Percentiles rank a stretch among this genome's conserved stretches.
Evolutionary conservation across 2,113 vertebrate species (phyloP).

Genomic region (Burhinus oedicnemus): DNA sequence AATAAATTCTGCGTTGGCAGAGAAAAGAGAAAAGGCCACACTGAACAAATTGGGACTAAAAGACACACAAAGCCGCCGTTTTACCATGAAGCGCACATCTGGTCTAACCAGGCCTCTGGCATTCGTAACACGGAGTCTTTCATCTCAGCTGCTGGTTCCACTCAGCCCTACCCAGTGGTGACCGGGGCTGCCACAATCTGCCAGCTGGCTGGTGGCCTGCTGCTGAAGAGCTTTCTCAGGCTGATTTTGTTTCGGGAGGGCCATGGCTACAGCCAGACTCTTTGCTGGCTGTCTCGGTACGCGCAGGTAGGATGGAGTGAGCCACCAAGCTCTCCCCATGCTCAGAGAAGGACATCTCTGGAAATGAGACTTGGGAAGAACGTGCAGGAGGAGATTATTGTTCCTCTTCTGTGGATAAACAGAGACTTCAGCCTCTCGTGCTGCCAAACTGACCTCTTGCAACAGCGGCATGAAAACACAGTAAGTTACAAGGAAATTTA

Average conservation of each 20-base stretch:
- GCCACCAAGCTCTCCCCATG: neutral
- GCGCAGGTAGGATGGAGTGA: neutral
- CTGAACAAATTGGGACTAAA: neutral
- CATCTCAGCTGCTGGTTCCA: neutral
- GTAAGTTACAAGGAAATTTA: neutral
- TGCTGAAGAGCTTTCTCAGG: neutral
- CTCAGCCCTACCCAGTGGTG: neutral
- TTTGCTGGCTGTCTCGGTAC: neutral
- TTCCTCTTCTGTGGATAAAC: neutral
- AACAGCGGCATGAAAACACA: neutral
- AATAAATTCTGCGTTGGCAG: neutral
- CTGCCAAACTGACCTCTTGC: neutral
- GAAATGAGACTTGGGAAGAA: neutral
- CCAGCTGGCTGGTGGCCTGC: neutral
- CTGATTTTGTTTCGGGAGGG: neutral
- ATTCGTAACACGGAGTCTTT: neutral
- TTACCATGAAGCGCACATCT: neutral
- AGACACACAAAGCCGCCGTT: neutral
- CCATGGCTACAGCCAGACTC: neutral
- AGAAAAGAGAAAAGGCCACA: neutral
- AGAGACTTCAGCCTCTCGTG: neutral
- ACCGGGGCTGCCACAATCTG: neutral
- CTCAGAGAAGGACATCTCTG: neutral
- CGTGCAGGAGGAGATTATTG: neutral
- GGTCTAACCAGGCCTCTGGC: neutral